These are phyloP conservation scores for Thera britannica DNA, from an alignment of 2,888 invertebrate species.

Conservation along the genomic window DNA sequence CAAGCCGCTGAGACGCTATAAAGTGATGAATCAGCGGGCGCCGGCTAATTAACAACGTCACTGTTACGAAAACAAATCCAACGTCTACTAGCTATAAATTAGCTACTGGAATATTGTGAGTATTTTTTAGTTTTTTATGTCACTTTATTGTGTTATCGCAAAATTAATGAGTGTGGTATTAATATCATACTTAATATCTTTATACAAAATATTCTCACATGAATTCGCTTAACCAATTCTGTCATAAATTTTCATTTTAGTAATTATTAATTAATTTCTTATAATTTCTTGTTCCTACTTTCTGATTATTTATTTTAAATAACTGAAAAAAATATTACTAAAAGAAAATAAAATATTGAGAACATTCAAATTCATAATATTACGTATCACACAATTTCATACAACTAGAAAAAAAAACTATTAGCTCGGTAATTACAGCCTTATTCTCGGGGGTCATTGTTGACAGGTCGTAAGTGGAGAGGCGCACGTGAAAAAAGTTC, in stretches of 20 bases:
- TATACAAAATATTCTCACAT: no score
- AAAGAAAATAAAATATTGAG: no score
- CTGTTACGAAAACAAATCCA: conserved; percentile 79
- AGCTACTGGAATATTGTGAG: conserved; percentile 74
- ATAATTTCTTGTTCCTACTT: no score
- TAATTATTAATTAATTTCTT: no score
- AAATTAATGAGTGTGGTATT: no score
- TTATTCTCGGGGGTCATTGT: conserved; percentile 16
- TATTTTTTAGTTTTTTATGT: conserved; percentile 38
- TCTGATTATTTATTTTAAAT: no score
- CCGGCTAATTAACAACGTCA: conserved; percentile 80
- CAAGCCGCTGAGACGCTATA: conserved; percentile 78
- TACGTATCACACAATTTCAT: no score
- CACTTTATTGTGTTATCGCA: background rate
- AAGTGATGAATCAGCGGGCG: conserved; percentile 84
- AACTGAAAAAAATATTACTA: no score
- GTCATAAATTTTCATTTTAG: no score
- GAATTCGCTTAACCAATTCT: no score
- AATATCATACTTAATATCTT: no score
- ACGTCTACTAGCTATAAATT: conserved; percentile 57
- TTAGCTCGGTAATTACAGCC: conserved; percentile 8
- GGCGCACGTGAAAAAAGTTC: conserved; percentile 39
- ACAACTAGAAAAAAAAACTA: background rate
- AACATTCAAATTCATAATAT: no score
- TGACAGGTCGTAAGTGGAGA: conserved; percentile 10